Evolutionary conservation across 2,113 vertebrate genomes (phyloP).

Genomic region (Morone saxatilis): DNA sequence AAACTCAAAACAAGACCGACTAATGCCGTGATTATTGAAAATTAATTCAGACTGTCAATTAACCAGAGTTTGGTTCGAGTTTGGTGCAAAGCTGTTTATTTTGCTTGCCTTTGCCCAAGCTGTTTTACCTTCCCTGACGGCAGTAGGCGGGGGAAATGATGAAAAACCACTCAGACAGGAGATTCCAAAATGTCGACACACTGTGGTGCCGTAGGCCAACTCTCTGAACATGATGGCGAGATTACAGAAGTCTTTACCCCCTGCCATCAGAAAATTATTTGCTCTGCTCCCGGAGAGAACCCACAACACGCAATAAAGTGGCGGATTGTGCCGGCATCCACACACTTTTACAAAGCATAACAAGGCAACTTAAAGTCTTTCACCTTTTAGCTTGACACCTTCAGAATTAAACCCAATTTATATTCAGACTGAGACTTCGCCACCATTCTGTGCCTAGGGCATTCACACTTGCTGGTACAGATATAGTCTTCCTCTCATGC

Average conservation of each 20-base stretch:
- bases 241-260: slow-evolving; percentile 71
- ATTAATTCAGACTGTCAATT: slow-evolving; percentile 18
- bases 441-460: slow-evolving; percentile 59
- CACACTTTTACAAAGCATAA: slow-evolving; percentile 53
- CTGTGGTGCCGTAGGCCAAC: slow-evolving; percentile 62
- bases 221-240: slow-evolving; percentile 73
- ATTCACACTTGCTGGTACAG: slow-evolving; percentile 71
- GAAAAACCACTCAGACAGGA: slow-evolving; percentile 77
- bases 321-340: slow-evolving; percentile 24
- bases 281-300: slow-evolving; percentile 59
- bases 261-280: slow-evolving; percentile 70
- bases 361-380: slow-evolving; percentile 62
- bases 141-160: slow-evolving; percentile 60
- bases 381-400: slow-evolving; percentile 62
- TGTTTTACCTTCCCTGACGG: slow-evolving; percentile 52
- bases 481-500: slow-evolving; percentile 65
- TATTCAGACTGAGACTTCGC: slow-evolving; percentile 67
- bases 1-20: slow-evolving; percentile 4
- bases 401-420: slow-evolving; percentile 74
- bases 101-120: slow-evolving; percentile 37
- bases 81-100: slow-evolving; percentile 38
- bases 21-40: slow-evolving; percentile 13
- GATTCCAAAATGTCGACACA: slow-evolving; percentile 75
- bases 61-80: background rate
- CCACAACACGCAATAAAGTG: slow-evolving; percentile 57